These are phyloP conservation scores for Trissoscelio sp. DNA, from an alignment of 2,888 invertebrate genomes.

Conservation along the genomic window DNA sequence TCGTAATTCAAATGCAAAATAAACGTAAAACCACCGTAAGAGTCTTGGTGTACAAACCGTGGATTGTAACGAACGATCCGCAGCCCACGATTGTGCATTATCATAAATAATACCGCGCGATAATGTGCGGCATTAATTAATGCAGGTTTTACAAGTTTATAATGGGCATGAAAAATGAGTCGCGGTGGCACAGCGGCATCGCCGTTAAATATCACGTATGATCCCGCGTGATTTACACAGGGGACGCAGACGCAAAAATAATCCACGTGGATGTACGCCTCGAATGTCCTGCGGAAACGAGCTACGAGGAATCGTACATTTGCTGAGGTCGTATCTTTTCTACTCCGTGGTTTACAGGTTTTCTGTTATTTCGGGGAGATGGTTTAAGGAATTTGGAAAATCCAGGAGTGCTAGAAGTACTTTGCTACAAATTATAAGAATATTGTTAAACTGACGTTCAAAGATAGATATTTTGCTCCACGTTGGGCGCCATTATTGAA, in stretches of 20 bases:
- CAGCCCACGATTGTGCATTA: conserved; percentile 39
- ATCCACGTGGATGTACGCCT: conserved; percentile 13
- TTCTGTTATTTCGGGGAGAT: too few relatives aligned
- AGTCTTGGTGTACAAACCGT: conserved; percentile 15
- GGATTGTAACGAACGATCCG: conserved; percentile 33
- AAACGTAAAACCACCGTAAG: neutral
- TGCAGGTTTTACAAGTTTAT: conserved; percentile 59
- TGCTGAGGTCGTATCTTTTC: conserved; percentile 23
- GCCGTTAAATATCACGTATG: conserved; percentile 45
- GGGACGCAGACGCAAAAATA: conserved; percentile 28
- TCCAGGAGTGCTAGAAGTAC: too few relatives aligned
- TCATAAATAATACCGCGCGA: conserved; percentile 53
- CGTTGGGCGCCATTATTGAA: too few relatives aligned
- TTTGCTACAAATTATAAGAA: too few relatives aligned
- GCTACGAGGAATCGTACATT: conserved; percentile 31
- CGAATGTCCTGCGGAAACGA: conserved; percentile 35
- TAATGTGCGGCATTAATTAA: conserved; percentile 52
- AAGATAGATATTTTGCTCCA: too few relatives aligned
- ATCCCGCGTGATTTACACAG: conserved; percentile 45
- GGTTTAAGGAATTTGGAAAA: too few relatives aligned
- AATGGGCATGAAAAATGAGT: conserved; percentile 54
- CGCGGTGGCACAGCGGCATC: neutral
- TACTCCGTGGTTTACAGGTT: neutral
- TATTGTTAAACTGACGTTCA: too few relatives aligned
- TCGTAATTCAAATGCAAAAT: neutral